These are phyloP conservation scores for Sebastes flavidus DNA, from an alignment of 2,797 vertebrate species.

Conservation along the genomic window DNA sequence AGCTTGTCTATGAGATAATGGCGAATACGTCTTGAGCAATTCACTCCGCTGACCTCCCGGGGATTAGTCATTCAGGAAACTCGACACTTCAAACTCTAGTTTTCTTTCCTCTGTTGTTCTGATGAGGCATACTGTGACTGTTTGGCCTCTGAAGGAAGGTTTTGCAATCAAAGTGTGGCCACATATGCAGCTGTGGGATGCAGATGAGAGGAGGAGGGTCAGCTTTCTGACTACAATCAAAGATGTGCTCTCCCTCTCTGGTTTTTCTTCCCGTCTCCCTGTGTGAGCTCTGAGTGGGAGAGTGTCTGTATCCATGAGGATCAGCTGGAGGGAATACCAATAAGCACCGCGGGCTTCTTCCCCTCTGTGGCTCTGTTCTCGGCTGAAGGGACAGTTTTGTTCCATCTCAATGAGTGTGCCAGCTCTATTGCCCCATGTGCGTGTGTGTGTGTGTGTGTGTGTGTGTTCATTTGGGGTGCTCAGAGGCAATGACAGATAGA, in stretches of 20 bases:
- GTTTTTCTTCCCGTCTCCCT: constrained; percentile 50
- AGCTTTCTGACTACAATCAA: constrained; percentile 52
- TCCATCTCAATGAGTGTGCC: constrained; percentile 58
- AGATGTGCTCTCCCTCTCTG: constrained; percentile 42
- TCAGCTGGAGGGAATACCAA: constrained; percentile 82
- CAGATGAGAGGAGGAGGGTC: constrained; percentile 50
- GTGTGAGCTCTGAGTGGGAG: constrained; percentile 60
- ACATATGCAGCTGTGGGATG: constrained; percentile 58
- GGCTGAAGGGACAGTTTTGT: constrained; percentile 76
- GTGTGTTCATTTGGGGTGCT: constrained; percentile 23
- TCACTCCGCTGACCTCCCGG: constrained; percentile 34
- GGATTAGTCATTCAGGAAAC: constrained; percentile 55
- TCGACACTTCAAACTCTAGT: constrained; percentile 26
- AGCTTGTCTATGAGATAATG: constrained; percentile 60
- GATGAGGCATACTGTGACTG: constrained; percentile 13
- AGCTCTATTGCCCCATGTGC: constrained; percentile 29
- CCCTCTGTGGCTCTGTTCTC: constrained; percentile 71
- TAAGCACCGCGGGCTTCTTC: constrained; percentile 69
- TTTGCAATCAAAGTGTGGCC: constrained; percentile 46
- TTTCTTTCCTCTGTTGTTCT: constrained; percentile 9
- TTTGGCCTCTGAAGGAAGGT: constrained; percentile 23
- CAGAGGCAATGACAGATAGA: constrained; percentile 2
- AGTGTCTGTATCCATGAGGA: constrained; percentile 71
- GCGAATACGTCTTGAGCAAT: constrained; percentile 45
- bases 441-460: constrained; percentile 3